phyloP scores from a whole-genome alignment of 2,113 vertebrate genomes.

The Tragelaphus imberbis region DNA sequence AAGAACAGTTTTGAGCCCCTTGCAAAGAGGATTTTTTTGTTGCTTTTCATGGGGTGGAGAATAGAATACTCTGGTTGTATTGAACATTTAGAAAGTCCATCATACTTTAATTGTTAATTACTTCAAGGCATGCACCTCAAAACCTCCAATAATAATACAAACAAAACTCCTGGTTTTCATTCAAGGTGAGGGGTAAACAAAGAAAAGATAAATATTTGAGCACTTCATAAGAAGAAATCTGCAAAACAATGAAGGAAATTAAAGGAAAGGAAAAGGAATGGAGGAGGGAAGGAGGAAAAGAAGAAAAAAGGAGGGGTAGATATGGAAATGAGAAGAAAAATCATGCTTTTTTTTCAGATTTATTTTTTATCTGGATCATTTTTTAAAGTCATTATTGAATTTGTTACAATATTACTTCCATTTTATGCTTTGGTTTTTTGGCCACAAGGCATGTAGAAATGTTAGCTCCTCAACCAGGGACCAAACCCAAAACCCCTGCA shows the following conservation, averaged over 20 bases:
- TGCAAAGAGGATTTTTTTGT: neutral
- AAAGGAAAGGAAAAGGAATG: neutral
- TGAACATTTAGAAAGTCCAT: constrained; percentile 46
- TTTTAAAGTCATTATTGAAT: neutral
- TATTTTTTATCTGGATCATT: neutral
- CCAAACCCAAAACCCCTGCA: neutral
- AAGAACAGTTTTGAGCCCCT: neutral
- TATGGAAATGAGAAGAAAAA: neutral
- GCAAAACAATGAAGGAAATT: neutral
- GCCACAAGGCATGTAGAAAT: neutral
- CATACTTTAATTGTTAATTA: constrained; percentile 30
- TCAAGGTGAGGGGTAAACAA: neutral
- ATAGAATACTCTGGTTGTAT: neutral
- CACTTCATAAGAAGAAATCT: neutral
- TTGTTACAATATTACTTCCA: neutral
- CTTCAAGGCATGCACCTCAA: neutral
- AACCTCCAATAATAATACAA: neutral
- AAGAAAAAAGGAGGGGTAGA: neutral
- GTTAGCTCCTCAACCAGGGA: neutral
- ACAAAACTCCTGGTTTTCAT: neutral
- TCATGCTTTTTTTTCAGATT: neutral
- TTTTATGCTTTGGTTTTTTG: neutral
- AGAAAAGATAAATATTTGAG: constrained; percentile 8
- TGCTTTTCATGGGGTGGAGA: neutral
- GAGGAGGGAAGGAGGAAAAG: too few species aligned